These are phyloP conservation scores for Ophioderma brevispina DNA, from an alignment of 35 echinoderm and acorn worm genomes.

Conservation along the genomic window DNA sequence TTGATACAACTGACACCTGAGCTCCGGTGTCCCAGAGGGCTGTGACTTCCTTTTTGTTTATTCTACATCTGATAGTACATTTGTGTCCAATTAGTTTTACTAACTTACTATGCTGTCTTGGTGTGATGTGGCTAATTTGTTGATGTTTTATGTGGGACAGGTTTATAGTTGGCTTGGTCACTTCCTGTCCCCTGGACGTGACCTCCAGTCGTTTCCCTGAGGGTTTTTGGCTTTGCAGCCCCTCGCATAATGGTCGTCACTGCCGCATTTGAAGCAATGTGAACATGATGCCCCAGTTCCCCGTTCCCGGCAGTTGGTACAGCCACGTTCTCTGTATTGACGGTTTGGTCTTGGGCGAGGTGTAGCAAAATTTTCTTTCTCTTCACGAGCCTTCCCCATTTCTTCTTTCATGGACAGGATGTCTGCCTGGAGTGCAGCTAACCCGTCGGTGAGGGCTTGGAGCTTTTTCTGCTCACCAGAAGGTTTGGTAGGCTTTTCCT, in stretches of 20 bases:
- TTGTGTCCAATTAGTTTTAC: constrained; percentile 44
- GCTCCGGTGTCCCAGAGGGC: constrained; percentile 67
- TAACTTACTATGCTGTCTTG: background rate
- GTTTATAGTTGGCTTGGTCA: background rate
- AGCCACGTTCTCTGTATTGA: constrained; percentile 23
- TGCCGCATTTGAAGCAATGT: constrained; percentile 63
- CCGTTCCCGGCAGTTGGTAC: constrained; percentile 19
- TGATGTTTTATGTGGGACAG: too few species aligned
- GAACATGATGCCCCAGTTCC: background rate
- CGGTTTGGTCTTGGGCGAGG: background rate
- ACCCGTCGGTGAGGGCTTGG: background rate
- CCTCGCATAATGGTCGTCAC: constrained; percentile 47
- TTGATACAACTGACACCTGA: constrained; percentile 55
- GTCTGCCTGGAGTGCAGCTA: constrained; percentile 4
- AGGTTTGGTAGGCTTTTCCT: background rate
- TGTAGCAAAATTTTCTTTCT: background rate
- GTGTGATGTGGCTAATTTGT: background rate
- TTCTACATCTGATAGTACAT: constrained; percentile 47
- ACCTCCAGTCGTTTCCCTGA: constrained; percentile 44
- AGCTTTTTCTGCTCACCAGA: background rate
- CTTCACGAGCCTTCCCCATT: background rate
- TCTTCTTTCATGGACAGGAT: constrained; percentile 12
- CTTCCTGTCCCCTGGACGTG: background rate
- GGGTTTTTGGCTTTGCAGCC: constrained; percentile 26
- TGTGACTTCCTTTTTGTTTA: constrained; percentile 19